These are phyloP conservation scores for Psittacus erithacus DNA, from an alignment of 2,113 vertebrate genomes.

Conservation along the genomic window DNA sequence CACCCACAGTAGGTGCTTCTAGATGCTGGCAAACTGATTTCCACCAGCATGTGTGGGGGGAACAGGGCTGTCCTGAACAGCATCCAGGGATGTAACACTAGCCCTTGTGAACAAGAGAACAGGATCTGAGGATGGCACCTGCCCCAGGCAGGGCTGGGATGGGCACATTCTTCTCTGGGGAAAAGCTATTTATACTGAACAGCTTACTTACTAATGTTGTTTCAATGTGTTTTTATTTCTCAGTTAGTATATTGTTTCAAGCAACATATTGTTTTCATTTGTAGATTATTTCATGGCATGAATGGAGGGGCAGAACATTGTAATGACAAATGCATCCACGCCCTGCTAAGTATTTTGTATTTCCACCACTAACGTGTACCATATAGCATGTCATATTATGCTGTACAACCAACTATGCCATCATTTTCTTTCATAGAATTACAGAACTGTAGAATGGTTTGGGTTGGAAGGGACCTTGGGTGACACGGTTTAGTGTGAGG, in stretches of 20 bases:
- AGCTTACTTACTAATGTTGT: background rate
- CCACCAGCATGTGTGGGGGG: accelerated
- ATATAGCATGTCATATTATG: background rate
- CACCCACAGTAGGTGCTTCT: accelerated
- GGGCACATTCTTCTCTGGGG: background rate
- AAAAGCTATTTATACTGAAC: background rate
- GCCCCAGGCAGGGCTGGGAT: background rate
- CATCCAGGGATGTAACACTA: background rate
- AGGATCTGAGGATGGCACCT: accelerated
- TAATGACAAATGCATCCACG: background rate
- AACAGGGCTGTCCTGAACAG: background rate
- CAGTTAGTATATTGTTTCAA: background rate
- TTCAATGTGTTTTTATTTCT: background rate
- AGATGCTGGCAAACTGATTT: background rate
- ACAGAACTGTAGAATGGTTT: background rate
- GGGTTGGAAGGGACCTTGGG: background rate
- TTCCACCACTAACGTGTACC: background rate
- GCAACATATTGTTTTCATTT: background rate
- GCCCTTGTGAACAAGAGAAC: background rate
- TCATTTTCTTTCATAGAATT: background rate
- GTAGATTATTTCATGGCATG: background rate
- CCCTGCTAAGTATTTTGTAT: background rate
- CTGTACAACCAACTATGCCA: background rate
- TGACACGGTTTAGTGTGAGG: too few species aligned
- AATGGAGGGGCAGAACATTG: background rate